Percentiles rank a stretch among this genome's conserved stretches.
phyloP scores from a whole-genome alignment of 2,113 vertebrate genomes.

The Bos taurus region ARS-UCD2.0 NC_037343.1:32654501-32655000 shows the following conservation, averaged over 20 bases:
- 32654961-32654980: not conserved
- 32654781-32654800: not conserved
- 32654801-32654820: not conserved
- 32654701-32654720: not conserved
- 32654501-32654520: not conserved
- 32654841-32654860: not conserved
- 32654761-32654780: not conserved
- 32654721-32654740: not conserved
- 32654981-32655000: not conserved
- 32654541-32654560: not conserved
- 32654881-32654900: not conserved
- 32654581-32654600: not conserved
- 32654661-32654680: not conserved
- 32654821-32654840: not conserved
- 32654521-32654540: not conserved
- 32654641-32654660: not conserved
- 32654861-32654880: not conserved
- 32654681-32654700: not conserved
- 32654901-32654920: not conserved
- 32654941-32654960: not conserved
- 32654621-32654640: not conserved
- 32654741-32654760: not conserved
- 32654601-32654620: not conserved
- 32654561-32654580: not conserved
- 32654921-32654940: not conserved